Evolutionary conservation across 2,888 invertebrate genomes (phyloP).

Genomic region (Stenolophus ochropezus): DNA sequence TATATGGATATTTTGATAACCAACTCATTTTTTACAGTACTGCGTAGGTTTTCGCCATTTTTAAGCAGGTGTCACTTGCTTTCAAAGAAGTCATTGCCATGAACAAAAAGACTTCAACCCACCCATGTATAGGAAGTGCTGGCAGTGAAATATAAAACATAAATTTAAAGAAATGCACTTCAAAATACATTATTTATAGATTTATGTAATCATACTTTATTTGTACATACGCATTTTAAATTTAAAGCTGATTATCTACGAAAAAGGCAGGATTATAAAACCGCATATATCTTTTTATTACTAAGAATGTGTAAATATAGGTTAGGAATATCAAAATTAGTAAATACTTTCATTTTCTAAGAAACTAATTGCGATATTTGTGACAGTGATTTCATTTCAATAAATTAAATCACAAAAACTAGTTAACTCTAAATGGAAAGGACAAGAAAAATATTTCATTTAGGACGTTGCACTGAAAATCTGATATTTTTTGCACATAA

Average conservation of each 20-base stretch:
- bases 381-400: background rate
- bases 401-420: background rate
- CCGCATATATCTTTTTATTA: conserved; percentile 5
- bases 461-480: background rate
- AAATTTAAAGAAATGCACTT: background rate
- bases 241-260: background rate
- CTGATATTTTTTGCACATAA: background rate
- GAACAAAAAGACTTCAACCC: background rate
- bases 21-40: background rate
- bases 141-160: background rate
- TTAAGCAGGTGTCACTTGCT: background rate
- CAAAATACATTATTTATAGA: background rate
- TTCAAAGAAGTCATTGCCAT: background rate
- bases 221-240: background rate
- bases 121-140: background rate
- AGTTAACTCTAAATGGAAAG: background rate
- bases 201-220: background rate
- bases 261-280: conserved; percentile 11
- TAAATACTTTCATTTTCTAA: conserved; percentile 11
- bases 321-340: conserved; percentile 3
- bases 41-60: background rate
- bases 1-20: background rate
- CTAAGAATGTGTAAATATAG: background rate
- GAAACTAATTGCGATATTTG: background rate
- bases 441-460: background rate